Evolutionary conservation across 2,888 invertebrate genomes (phyloP).

Genomic region (Cosmorhoe ocellata): DNA sequence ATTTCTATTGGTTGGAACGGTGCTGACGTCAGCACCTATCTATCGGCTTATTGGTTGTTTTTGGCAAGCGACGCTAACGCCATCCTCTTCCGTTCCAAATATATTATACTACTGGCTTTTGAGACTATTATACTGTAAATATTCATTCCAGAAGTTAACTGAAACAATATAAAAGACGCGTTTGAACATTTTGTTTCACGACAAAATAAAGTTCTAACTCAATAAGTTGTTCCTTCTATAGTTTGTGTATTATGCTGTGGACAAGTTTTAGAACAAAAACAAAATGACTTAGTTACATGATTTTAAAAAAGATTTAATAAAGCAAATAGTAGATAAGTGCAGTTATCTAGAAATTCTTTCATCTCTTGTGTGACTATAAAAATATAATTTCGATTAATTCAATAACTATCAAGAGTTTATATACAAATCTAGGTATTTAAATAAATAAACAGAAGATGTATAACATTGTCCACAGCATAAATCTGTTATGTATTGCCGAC

Average conservation of each 20-base stretch:
- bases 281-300: background rate
- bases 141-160: slow-evolving; percentile 31
- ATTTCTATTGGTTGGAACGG: slow-evolving; percentile 19
- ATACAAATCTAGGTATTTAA: too few species aligned
- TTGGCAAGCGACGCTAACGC: slow-evolving; percentile 26
- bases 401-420: too few species aligned
- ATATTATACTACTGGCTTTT: slow-evolving; percentile 25
- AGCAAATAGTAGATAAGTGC: background rate
- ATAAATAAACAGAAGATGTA: slow-evolving; percentile 1
- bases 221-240: slow-evolving; percentile 38
- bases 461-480: slow-evolving; percentile 44
- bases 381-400: too few species aligned
- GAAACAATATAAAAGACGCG: slow-evolving; percentile 29
- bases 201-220: slow-evolving; percentile 16
- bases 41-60: slow-evolving; percentile 22
- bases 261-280: slow-evolving; percentile 9
- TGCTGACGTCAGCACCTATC: slow-evolving; percentile 8
- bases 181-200: slow-evolving; percentile 17
- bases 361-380: too few species aligned
- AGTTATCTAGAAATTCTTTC: background rate
- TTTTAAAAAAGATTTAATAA: background rate
- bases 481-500: slow-evolving; percentile 73
- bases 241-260: slow-evolving; percentile 34
- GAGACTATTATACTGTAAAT: slow-evolving; percentile 29
- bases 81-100: slow-evolving; percentile 21